Base-by-base conservation (phyloP, 2,797 vertebrate species). In the Falco peregrinus region DNA sequence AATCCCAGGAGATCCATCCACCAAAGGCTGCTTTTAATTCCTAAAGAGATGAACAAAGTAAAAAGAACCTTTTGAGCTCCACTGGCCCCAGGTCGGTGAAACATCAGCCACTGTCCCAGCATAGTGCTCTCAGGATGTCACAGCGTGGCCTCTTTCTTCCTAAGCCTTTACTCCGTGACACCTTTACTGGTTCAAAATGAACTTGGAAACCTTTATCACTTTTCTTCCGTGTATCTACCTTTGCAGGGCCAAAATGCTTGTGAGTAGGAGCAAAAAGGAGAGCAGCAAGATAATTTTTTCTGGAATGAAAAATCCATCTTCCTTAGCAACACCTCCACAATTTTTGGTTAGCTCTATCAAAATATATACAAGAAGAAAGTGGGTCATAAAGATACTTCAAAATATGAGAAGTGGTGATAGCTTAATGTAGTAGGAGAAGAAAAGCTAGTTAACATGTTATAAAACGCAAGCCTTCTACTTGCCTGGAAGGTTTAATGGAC, bases 401-500 rank as follows among this genome's bases (percentile, higher is more conserved):
- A 93, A 59, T 43, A 74, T 22, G 35, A 88, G 70, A 78, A 51
- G 37, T n/a, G 68, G 53, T 83, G 64, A 84, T 78, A 96, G 59
- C 29, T 77, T 80, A 89, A 87, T 74, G 45, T 82, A 68, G 33
- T 50, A 92, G 39, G 26, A 93, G 67, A 84, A 82, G 43, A 89
- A 67, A 21, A 82, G 31, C 39, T 83, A 83, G 71, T 90, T 90
- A 93, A 93, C 91, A 83, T 8, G 5, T 77, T 79, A 33, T 68
- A 92, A 83, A 95, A 78, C 47, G 13, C 19, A 53, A 91, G 45
- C 17, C 50, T 78, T 83, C 78, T 78, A 53, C 75, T 87, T 87
- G 73, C 87, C 75, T 81, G 65, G 56, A n/a, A 86, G 79, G 56
- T 71, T 93, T 89, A 96, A 80, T 86, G 82, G 79, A 81, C 75